Evolutionary conservation across 2,888 invertebrate genomes (phyloP), one percentile per base, ranked within the genome.

Genomic region (Dorcus hopei): DNA sequence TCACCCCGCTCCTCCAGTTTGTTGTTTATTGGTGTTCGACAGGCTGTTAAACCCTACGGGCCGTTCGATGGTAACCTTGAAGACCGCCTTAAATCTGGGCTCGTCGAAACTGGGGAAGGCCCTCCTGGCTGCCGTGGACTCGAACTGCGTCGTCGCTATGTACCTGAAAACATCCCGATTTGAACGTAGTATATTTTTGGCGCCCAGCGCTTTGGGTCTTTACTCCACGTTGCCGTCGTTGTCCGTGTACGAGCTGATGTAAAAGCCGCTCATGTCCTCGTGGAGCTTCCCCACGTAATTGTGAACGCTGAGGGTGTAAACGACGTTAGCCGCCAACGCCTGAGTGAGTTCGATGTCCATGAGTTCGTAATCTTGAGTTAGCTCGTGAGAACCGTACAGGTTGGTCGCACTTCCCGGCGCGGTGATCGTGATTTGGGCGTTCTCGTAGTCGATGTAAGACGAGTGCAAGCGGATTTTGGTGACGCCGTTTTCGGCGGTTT

Each of bases 71-170:
- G 74, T 78, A 33, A 84, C 78, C 0, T 70, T 68, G 19, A 82
- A 80, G 0, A 63, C 70, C 0, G 82, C 74, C 7, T 76, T 69
- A 58, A 76, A 78, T 0, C 74, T 73, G 0, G 82, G 87, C 63
- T 89, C 88, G 69, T 92, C 92, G 68, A 91, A 91, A 68, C 89
- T 87, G 23, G 92, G 92, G 74, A 93, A 91, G 0, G 87, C 91
- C 64, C 80, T 80, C 16, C 90, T 83, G 0, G 88, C 88, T 58
- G 86, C 78, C 1, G 85, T 83, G 0, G 87, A 81, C 76, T 89
- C 82, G 70, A 90, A 88, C 68, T 90, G 89, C 0, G 90, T 90
- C 0, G 87, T 81, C 0, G 85, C 87, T 14, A 80, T 63, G 38
- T 49, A 79, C 72, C 55, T 70, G 60, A n/a, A 72, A 62, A 9